Evolutionary conservation across 1,140 invertebrate genomes (phyloP), one percentile per base, ranked within the genome.

Genomic region (Mamestra configurata): DNA sequence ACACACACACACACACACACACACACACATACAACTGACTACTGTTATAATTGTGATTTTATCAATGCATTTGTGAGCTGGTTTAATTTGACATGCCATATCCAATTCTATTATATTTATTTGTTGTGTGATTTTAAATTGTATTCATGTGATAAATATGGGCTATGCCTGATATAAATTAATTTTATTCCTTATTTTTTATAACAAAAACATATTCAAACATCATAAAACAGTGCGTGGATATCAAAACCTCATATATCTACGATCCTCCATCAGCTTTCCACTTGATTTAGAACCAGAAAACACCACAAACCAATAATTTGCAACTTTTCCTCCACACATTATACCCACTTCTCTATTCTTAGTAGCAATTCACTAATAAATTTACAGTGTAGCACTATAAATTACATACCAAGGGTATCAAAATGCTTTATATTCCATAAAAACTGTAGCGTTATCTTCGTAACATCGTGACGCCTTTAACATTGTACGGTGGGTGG

Each of bases 231-330:
- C 2, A 64, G n/a, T 20, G 59, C 18, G 13, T 61, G 57, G 15
- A 53, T 37, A 10, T 35, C 15, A 64, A 11, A 64, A 4, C 31
- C n/a, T 1, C n/a, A 40, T 64, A 8, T 20, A 22, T 64, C 35
- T 64, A 64, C 35, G n/a, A 11, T 40, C 3, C 10, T 40, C 35
- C 31, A 64, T 64, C 59, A 64, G 18, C 4, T 64, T 64, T 40
- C 35, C 18, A 40, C 59, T 40, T 64, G 35, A 64, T 37, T 20
- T 64, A 64, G 18, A 7, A 37, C n/a, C n/a, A 35, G 31, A 37
- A 37, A 40, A 40, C 13, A 55, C 7, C 8, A n/a, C 7, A 64
- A 20, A 40, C n/a, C 11, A 40, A 20, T 11, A 11, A 40, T 40
- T 64, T 18, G 15, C 15, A 37, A 61, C 31, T 37, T 31, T 61